These are phyloP conservation scores for Aleiodes leptofemur DNA, from an alignment of 2,888 invertebrate genomes.

Conservation along the genomic window DNA sequence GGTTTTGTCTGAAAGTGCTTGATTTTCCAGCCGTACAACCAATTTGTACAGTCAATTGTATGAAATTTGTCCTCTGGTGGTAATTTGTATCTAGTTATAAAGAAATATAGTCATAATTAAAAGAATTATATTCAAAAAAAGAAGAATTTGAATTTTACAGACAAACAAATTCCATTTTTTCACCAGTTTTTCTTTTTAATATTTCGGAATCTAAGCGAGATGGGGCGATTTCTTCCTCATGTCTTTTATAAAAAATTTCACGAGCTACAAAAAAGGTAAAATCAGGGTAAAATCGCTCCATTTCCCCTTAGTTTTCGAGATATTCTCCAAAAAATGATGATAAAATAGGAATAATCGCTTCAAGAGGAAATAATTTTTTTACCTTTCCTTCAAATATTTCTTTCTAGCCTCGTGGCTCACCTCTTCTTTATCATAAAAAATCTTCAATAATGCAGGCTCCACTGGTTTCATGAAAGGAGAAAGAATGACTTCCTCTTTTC, in stretches of 20 bases:
- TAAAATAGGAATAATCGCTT: no score
- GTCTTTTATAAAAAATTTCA: no score
- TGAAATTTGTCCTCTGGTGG: constrained; percentile 67
- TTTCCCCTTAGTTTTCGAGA: no score
- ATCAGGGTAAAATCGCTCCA: no score
- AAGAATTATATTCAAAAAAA: constrained; percentile 14
- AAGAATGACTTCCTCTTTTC: constrained; percentile 55
- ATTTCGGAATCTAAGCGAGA: neutral
- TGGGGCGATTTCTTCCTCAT: no score
- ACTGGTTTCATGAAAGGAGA: constrained; percentile 66
- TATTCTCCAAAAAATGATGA: no score
- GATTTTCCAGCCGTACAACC: constrained; percentile 69
- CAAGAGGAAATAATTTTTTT: neutral
- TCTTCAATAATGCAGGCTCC: constrained; percentile 56
- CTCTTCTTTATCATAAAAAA: constrained; percentile 61
- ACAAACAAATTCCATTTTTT: no score
- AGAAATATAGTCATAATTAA: neutral
- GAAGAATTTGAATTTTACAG: no score
- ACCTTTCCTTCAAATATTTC: constrained; percentile 67
- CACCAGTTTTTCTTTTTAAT: neutral
- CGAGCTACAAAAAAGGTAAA: no score
- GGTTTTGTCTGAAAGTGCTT: constrained; percentile 60
- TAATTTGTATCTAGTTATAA: constrained; percentile 60
- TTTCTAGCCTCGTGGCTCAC: constrained; percentile 63
- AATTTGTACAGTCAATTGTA: constrained; percentile 67